Conservation (phyloP, 2,113 vertebrate genomes). For the Hemicordylus capensis region DNA sequence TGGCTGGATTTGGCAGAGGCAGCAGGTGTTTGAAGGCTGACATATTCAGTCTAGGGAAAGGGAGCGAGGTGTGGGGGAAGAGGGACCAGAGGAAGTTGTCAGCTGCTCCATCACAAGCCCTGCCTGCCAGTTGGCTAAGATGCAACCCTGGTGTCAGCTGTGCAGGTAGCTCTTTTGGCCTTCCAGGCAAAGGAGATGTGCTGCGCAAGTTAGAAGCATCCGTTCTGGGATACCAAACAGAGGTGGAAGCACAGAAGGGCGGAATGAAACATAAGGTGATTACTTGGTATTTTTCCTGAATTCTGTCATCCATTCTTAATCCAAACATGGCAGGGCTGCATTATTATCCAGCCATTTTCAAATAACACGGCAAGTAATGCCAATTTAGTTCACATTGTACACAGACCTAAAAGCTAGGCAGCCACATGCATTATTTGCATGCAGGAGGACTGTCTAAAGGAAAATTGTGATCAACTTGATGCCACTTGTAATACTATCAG, state of each 20-base stretch:
- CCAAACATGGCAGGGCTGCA: neutral
- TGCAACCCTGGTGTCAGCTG: slow-evolving; percentile 76
- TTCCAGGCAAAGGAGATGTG: slow-evolving; percentile 71
- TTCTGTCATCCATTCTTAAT: neutral
- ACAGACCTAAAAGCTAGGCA: neutral
- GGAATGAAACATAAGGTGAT: slow-evolving; percentile 56
- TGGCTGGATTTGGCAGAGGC: slow-evolving; percentile 62
- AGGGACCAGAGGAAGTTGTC: slow-evolving; percentile 66
- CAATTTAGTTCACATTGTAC: slow-evolving; percentile 12
- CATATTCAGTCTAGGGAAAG: slow-evolving; percentile 71
- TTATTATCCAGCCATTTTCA: slow-evolving; percentile 9
- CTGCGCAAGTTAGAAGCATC: slow-evolving; percentile 66
- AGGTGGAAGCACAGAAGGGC: slow-evolving; percentile 52
- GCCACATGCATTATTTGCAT: neutral
- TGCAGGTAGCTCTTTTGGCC: slow-evolving; percentile 73
- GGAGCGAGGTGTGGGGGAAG: slow-evolving; percentile 49
- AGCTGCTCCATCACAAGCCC: slow-evolving; percentile 68
- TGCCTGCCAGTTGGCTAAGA: slow-evolving; percentile 71
- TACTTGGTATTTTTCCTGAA: slow-evolving; percentile 55
- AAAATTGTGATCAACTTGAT: neutral
- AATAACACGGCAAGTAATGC: neutral
- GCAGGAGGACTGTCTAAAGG: neutral
- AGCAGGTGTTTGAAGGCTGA: slow-evolving; percentile 71
- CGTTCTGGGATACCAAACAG: slow-evolving; percentile 58
- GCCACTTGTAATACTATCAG: neutral